These are phyloP conservation scores for Darevskia nairensis DNA, from an alignment of 2,797 vertebrate genomes.

Conservation along the genomic window DNA sequence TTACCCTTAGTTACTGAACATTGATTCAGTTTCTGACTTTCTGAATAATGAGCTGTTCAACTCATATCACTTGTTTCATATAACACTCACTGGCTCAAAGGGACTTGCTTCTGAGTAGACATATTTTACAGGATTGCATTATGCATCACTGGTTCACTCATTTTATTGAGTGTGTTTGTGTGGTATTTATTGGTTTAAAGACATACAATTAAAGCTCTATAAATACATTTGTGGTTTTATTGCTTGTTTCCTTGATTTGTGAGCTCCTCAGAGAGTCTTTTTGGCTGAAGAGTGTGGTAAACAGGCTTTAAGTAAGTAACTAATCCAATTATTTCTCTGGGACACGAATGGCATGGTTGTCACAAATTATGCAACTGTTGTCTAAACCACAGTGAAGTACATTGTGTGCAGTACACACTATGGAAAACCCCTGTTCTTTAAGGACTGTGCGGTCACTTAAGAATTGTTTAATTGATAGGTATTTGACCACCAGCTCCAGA, in stretches of 20 bases:
- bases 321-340: not conserved
- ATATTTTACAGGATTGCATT: not conserved
- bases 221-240: too few species aligned
- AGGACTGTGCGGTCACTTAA: not conserved
- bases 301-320: too few species aligned
- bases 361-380: not conserved
- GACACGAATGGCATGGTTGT: not conserved
- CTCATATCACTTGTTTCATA: not conserved
- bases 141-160: not conserved
- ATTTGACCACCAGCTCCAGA: not conserved
- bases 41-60: not conserved
- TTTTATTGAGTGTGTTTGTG: not conserved
- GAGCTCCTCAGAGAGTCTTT: too few species aligned
- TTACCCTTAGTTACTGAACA: slow-evolving; percentile 45
- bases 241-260: too few species aligned
- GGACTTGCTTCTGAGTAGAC: not conserved
- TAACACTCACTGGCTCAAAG: not conserved
- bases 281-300: too few species aligned
- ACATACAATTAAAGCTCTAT: too few species aligned
- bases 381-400: not conserved
- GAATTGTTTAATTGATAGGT: not conserved
- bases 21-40: not conserved
- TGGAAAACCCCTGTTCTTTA: not conserved
- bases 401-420: not conserved
- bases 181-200: not conserved